phyloP scores from a whole-genome alignment of 2,113 vertebrate species.

The Vidua chalybeata region DNA sequence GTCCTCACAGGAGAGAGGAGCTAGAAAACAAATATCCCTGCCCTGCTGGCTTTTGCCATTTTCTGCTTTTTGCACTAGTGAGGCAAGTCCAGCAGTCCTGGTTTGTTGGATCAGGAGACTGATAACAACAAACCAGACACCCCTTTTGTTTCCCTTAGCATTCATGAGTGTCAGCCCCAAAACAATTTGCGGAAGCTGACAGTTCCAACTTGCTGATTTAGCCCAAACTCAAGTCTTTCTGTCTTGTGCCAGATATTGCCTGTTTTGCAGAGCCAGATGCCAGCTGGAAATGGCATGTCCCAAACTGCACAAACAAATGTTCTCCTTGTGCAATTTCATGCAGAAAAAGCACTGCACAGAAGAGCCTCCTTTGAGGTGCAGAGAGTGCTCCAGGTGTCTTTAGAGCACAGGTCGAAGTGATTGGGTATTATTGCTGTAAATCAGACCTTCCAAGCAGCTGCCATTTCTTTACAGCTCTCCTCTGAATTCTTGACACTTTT shows the following conservation, averaged over 20 bases:
- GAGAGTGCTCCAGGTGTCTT: neutral
- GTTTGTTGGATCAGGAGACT: neutral
- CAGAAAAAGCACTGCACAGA: neutral
- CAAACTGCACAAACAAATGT: neutral
- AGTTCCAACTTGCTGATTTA: neutral
- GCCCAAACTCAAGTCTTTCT: neutral
- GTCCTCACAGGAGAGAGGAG: neutral
- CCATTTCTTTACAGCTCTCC: neutral
- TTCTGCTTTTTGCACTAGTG: neutral
- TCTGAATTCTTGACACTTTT: neutral
- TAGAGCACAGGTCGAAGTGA: neutral
- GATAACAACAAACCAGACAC: neutral
- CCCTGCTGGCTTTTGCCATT: neutral
- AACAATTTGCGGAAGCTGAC: neutral
- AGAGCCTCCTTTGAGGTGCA: neutral
- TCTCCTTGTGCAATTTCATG: neutral
- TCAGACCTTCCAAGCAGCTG: neutral
- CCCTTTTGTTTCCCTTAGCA: neutral
- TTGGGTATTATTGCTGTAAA: neutral
- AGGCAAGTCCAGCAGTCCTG: neutral
- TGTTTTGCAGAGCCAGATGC: neutral
- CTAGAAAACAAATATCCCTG: neutral
- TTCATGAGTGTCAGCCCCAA: neutral
- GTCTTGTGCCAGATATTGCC: neutral
- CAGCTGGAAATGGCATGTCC: neutral